Conservation (phyloP, 2,888 invertebrate species). For the Biston betularia region DNA sequence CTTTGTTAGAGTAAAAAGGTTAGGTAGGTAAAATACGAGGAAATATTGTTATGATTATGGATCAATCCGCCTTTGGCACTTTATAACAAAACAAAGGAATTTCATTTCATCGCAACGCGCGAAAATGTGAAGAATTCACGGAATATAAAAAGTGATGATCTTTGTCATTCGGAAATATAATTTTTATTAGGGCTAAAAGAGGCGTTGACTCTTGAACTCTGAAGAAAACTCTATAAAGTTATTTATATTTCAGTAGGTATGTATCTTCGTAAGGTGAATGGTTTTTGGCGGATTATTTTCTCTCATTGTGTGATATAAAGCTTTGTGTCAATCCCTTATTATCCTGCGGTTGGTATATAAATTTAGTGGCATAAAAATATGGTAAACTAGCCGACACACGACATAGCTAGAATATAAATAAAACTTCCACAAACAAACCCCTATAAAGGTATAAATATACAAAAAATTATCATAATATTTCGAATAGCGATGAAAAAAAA, state of each 20-base stretch:
- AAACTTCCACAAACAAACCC: too few species aligned
- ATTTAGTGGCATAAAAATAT: too few species aligned
- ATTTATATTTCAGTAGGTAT: constrained; percentile 4
- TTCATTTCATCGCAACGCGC: constrained; percentile 14
- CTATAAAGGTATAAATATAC: too few species aligned
- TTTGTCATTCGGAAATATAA: constrained; percentile 40
- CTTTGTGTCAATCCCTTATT: too few species aligned
- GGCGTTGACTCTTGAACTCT: constrained; percentile 34
- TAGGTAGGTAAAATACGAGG: constrained; percentile 3
- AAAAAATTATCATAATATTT: too few species aligned
- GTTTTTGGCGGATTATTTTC: background rate
- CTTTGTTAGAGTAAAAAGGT: constrained; percentile 9
- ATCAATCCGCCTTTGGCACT: constrained; percentile 11
- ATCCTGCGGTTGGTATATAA: too few species aligned
- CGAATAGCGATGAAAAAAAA: too few species aligned
- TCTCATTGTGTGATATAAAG: background rate
- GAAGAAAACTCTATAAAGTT: constrained; percentile 26
- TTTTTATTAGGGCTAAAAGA: constrained; percentile 34
- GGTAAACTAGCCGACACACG: too few species aligned
- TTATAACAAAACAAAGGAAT: constrained; percentile 22
- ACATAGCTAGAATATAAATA: too few species aligned
- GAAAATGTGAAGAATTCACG: constrained; percentile 14
- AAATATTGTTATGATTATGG: constrained; percentile 18
- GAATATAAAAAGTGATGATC: constrained; percentile 29
- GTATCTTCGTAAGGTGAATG: constrained; percentile 1